Base-by-base conservation (phyloP, 2,797 vertebrate species). In the Chaetodon trifasciatus region DNA sequence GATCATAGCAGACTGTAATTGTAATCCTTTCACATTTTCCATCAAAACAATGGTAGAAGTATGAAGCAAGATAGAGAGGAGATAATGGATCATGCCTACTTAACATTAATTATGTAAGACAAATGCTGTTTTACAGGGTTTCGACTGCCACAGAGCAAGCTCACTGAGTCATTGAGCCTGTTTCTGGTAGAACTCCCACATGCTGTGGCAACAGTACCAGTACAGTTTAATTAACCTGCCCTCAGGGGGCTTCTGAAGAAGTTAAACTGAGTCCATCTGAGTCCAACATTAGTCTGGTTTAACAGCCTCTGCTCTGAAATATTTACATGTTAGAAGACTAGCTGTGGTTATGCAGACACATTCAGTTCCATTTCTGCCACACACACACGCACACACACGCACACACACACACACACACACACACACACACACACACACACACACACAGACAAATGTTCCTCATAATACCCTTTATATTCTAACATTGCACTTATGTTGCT, bases 61-160 rank as follows among this genome's bases (percentile, higher is more conserved):
- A 75, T 16, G 24, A 76, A 58, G 57, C 21, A 50, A 23, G 50
- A 57, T 39, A 79, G n/a, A 19, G 8, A 75, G 1, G 0, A 46
- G 58, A 74, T 71, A 76, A 81, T 78, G 39, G 44, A 78, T 19
- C 53, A 71, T 66, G 24, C 21, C 28, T 64, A 37, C 68, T 83
- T 32, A 42, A 44, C 58, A 81, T 87, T 58, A 86, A 83, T 81
- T 79, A 85, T 83, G 58, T 70, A 81, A 75, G 47, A 35, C 1
- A 12, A 23, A 10, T 65, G 49, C 39, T 40, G 32, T 67, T 57
- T 76, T 1, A 58, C 15, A 1, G 1, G 13, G 70, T 47, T 77
- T 8, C 23, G 53, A 24, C 52, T 32, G 57, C n/a, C 47, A 10
- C 21, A 61, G 10, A 60, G n/a, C 63, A 28, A 8, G 19, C 39